A percentile compares a stretch with the other conserved stretches of the same genome.
Conservation (phyloP, 2,113 vertebrate species). For the Sapajus apella region DNA sequence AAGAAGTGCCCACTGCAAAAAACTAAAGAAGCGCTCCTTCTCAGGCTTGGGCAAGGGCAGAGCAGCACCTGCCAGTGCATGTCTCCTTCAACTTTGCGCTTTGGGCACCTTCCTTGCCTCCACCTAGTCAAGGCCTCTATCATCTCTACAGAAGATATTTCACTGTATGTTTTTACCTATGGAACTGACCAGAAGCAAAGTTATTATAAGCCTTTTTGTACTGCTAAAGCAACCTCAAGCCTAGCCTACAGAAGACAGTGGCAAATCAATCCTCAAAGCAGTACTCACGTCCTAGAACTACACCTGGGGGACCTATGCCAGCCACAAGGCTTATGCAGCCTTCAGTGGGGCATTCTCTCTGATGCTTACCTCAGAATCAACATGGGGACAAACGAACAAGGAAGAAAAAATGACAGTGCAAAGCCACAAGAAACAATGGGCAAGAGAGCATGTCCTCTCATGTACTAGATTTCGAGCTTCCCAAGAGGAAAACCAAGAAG, state of each 20-base stretch:
- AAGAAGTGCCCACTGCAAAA: background rate
- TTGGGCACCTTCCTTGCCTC: background rate
- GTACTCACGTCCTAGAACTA: background rate
- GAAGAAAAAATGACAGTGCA: background rate
- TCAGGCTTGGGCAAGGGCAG: background rate
- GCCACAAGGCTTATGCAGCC: background rate
- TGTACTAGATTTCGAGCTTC: background rate
- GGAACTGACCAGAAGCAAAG: background rate
- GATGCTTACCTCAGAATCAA: background rate
- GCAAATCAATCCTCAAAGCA: background rate
- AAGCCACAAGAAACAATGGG: background rate
- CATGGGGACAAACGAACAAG: background rate
- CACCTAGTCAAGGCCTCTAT: background rate
- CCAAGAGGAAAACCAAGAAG: background rate
- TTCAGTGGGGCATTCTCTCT: background rate
- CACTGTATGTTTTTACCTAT: background rate
- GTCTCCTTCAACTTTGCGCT: background rate
- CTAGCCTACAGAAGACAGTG: background rate
- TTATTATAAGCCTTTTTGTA: background rate
- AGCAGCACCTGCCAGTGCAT: background rate
- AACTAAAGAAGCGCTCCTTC: background rate
- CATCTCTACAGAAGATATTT: background rate
- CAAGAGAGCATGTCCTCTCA: background rate
- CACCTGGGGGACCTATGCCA: background rate
- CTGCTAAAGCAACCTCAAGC: background rate